A percentile compares a stretch with the other conserved stretches of the same genome.
These are phyloP conservation scores for Sardina pilchardus DNA, from an alignment of 2,113 vertebrate genomes.

Conservation along the genomic window DNA sequence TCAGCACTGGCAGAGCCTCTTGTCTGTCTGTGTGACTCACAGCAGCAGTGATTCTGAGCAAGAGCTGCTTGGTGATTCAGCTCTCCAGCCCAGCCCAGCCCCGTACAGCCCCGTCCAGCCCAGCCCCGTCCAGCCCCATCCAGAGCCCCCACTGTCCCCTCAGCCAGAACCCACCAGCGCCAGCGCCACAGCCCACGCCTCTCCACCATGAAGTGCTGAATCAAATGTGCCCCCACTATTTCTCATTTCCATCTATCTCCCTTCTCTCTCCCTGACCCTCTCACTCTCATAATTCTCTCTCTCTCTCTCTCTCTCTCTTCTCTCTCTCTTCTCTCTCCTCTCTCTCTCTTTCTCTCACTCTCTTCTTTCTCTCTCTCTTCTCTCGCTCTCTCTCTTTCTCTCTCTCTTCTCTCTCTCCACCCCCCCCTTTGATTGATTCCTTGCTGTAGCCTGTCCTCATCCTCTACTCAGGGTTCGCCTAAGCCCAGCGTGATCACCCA, in stretches of 20 bases:
- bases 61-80: neutral
- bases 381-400: neutral
- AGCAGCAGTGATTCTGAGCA: neutral
- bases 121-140: neutral
- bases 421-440: neutral
- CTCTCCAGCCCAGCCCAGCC: neutral
- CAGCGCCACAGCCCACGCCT: neutral
- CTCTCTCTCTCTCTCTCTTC: neutral
- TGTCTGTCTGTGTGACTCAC: slow-evolving; percentile 10
- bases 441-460: neutral
- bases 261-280: neutral
- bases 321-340: neutral
- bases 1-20: neutral
- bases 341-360: neutral
- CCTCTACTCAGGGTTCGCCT: neutral
- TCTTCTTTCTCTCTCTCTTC: neutral
- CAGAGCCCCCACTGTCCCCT: neutral
- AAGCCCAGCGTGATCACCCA: neutral
- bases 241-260: neutral
- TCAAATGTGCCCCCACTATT: neutral
- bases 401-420: neutral
- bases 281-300: neutral
- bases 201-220: neutral
- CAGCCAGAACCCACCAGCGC: neutral
- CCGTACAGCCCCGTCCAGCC: neutral